Conservation (phyloP, 2,113 vertebrate genomes). For the Anolis carolinensis region DNA sequence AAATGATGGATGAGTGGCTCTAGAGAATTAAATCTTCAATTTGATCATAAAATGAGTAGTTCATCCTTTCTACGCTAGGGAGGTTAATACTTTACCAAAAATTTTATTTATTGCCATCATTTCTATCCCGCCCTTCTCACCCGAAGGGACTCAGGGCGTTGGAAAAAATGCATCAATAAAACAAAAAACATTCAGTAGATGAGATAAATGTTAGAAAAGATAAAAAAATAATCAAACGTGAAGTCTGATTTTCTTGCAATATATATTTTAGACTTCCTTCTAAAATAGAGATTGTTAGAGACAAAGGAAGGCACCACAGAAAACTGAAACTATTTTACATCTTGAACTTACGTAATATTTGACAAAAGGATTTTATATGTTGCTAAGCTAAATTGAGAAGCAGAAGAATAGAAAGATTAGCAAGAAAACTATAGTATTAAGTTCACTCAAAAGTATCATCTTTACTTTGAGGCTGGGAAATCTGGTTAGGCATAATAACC, state of each 20-base stretch:
- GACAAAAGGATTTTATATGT: not conserved
- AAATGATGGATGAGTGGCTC: not conserved
- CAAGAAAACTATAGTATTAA: not conserved
- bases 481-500: too few species aligned
- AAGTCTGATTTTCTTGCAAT: not conserved
- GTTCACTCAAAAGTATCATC: not conserved
- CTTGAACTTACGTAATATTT: not conserved
- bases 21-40: too few species aligned
- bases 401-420: not conserved
- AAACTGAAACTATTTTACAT: not conserved
- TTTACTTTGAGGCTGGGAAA: not conserved
- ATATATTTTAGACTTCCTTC: not conserved
- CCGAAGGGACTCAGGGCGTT: too few species aligned
- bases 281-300: not conserved
- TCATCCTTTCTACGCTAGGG: not conserved
- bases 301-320: too few species aligned
- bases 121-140: too few species aligned
- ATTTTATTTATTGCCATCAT: too few species aligned
- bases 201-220: not conserved
- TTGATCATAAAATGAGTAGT: too few species aligned
- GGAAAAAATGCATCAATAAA: not conserved
- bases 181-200: too few species aligned
- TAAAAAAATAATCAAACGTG: not conserved
- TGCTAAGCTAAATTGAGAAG: not conserved
- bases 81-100: not conserved